Base-by-base conservation (phyloP, 2,888 invertebrate species). In the Xanthia togata region DNA sequence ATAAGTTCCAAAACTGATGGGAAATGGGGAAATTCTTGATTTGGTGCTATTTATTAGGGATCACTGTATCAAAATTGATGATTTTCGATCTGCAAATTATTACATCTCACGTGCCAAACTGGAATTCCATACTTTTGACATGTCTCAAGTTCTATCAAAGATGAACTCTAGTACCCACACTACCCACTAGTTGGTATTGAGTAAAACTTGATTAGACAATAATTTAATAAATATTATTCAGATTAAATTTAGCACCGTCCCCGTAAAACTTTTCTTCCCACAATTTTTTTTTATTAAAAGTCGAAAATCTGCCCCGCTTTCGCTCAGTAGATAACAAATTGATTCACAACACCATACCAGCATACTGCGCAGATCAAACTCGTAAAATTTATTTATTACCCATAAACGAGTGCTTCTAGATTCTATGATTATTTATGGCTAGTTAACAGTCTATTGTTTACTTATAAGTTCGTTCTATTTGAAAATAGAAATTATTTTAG, bases 351-450 rank as follows among this genome's bases (percentile, higher is more conserved):
- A 62, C 50, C 44, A n/a, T n/a, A n/a, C n/a, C n/a, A n/a, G 62
- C 70, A 72, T 53, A 74, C 31, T 84, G 72, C 68, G 72, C 70
- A 70, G 73, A 73, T 84, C 57, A 75, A 80, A 23, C 80, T 73
- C 70, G 76, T 80, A 55, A 81, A 81, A 76, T 76, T 69, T 69
- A 84, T 84, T 76, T 67, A 85, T 78, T 50, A 71, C n/a, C 71
- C 57, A 63, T 73, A 75, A 75, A 83, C 72, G 53, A 73, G 55
- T 57, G 67, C 26, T 73, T 50, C 73, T 38, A 60, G 38, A 68
- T 41, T 84, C 65, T 70, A 67, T 50, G 20, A 47, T 71, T 53
- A 60, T 84, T 84, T 80, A 84, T 81, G n/a, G 31, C 35, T 35
- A 60, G 47, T 75, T 59, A 60, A 31, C 71, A 41, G 57, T 73